phyloP scores from a whole-genome alignment of 2,797 vertebrate species.

The Avahi laniger region DNA sequence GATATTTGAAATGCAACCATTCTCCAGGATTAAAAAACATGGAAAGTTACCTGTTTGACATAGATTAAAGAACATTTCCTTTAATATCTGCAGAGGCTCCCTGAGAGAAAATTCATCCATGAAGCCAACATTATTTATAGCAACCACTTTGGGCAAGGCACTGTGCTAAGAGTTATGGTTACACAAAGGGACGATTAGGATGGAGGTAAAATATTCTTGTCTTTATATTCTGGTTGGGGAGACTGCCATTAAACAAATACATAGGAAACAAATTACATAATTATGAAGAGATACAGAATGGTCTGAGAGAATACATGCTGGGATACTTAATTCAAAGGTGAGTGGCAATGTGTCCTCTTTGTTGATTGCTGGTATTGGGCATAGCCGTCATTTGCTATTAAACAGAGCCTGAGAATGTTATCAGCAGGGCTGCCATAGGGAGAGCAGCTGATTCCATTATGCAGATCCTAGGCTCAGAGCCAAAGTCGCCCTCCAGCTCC shows the following conservation, averaged over 20 bases:
- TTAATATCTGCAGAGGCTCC: neutral
- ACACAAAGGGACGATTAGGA: neutral
- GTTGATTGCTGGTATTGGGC: neutral
- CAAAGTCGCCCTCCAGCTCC: neutral
- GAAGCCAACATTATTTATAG: neutral
- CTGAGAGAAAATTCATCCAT: neutral
- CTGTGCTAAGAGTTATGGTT: neutral
- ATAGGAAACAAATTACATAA: neutral
- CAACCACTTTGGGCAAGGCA: neutral
- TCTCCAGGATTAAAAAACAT: conserved; percentile 53
- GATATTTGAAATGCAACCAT: conserved; percentile 43
- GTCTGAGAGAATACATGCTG: neutral
- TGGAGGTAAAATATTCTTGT: neutral
- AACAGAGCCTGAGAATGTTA: conserved; percentile 15
- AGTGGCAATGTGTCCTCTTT: neutral
- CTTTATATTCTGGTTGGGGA: neutral
- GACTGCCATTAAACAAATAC: neutral
- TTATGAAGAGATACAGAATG: neutral
- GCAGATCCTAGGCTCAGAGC: conserved; percentile 31
- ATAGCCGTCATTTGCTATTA: neutral
- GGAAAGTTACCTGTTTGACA: conserved; percentile 2
- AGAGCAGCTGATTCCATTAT: neutral
- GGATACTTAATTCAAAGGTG: neutral
- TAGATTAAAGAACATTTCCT: conserved; percentile 27
- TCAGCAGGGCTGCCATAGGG: neutral